Evolutionary conservation across 2,888 invertebrate species (phyloP), one percentile per base, ranked within the genome.

Genomic region (Limnephilus marmoratus): DNA sequence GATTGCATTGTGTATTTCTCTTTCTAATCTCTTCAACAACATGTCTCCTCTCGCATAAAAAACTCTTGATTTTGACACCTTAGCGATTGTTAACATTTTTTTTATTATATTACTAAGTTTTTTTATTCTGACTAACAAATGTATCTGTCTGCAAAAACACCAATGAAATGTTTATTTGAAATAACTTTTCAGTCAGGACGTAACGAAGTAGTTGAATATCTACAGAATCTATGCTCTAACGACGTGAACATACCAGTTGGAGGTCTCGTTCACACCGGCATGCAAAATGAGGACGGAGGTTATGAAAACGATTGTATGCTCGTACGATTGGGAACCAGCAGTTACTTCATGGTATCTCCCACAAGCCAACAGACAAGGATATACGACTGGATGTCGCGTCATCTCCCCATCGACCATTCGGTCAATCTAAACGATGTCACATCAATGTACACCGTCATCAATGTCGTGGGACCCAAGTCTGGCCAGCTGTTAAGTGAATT

Each of bases 301-400:
- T 97, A 97, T 94, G 97, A 97, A 95, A 97, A 97, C 94, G 97
- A 97, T 94, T 97, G 97, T 94, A 97, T 97, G 95, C 95, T 97
- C n/a, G 97, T 97, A 2, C 95, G 97, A 49, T 96, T 97, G 94
- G 95, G 96, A 3, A 96, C 97, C 93, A 97, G 97, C 94, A 97
- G 97, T 94, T 98, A 96, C 94, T 97, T 98, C 94, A 97, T 98
- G 97, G 97, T 98, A n/a, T 97, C 97, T 0, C 98, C 98, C 3
- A 97, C 98, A 3, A 97, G 97, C 92, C 98, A 98, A 94, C 98
- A 98, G 95, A 97, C 97, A 0, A 95, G 97, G 34, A 97, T 97
- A 83, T 97, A 96, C 94, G 97, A 97, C 94, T 98, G 98, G 98
- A 96, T 98, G 96, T 95, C 95, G 11, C 95, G 97, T 83, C 97